These are phyloP conservation scores for Polypedilum pembai DNA, from an alignment of 1,140 invertebrate species.

Conservation along the genomic window DNA sequence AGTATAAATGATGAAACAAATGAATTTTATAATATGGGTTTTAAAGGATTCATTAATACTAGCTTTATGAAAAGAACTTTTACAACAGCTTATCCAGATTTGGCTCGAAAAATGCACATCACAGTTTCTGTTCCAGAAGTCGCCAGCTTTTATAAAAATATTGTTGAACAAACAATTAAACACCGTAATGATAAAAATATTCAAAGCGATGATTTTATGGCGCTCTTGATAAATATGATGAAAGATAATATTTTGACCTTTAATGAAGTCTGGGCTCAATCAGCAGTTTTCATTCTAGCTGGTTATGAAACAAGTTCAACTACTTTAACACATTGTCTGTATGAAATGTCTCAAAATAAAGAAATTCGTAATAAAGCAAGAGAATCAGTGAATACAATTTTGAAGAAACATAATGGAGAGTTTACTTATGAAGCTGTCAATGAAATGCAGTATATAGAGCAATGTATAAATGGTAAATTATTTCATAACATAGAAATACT, in stretches of 20 bases:
- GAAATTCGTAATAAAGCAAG: constrained; percentile 43
- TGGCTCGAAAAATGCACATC: not conserved
- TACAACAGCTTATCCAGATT: not conserved
- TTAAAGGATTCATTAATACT: not conserved
- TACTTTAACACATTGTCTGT: constrained; percentile 44
- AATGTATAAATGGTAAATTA: constrained; percentile 35
- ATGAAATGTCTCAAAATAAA: too few relatives aligned
- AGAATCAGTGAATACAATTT: not conserved
- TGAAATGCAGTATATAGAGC: constrained; percentile 43
- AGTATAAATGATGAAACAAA: constrained; percentile 34
- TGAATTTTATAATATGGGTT: constrained; percentile 31
- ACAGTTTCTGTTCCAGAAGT: not conserved
- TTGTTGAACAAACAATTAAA: constrained; percentile 49
- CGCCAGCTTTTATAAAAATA: constrained; percentile 46
- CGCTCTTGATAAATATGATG: constrained; percentile 51
- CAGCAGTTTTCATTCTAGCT: constrained; percentile 40
- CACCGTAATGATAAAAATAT: constrained; percentile 45
- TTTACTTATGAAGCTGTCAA: constrained; percentile 39
- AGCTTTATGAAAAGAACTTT: not conserved
- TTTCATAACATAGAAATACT: not conserved
- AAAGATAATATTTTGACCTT: constrained; percentile 39
- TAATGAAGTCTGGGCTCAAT: constrained; percentile 39
- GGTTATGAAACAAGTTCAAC: constrained; percentile 41
- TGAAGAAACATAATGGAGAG: constrained; percentile 32
- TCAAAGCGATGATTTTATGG: constrained; percentile 52